Base-by-base conservation (phyloP, 2,113 vertebrate species). In the Catharus minimus region DNA sequence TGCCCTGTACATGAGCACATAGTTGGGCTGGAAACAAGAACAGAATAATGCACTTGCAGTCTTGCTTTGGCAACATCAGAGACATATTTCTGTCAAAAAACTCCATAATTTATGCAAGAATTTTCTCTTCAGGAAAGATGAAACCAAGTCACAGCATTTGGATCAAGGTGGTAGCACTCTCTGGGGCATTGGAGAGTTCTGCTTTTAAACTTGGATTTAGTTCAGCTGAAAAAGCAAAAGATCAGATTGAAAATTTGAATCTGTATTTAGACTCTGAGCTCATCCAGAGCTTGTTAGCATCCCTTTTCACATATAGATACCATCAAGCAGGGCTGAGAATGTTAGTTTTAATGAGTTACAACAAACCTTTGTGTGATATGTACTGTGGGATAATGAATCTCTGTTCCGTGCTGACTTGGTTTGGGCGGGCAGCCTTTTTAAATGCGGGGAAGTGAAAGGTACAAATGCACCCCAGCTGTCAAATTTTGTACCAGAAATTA, bases 291-390 rank as follows among this genome's bases (percentile, higher is more conserved):
- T 90, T 67, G 39, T 74, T 92, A 94, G 53, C 62, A 61, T 93
- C 84, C 62, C 22, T 75, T 88, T 92, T 78, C 62, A 73, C 41
- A 43, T 85, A 30, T 22, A 72, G 73, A 46, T 88, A 73, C 52
- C 58, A 86, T 53, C 69, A 82, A 74, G 38, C 44, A 49, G 53
- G 38, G 32, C n/a, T 58, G n/a, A 88, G 41, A 65, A 62, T 58
- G 46, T 67, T 84, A 60, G 50, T 39, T 94, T 73, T 92, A 86
- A 93, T 84, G 64, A 92, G 68, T 86, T 92, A 85, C 22, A 79
- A 66, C 55, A 91, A 73, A 79, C 30, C 20, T 65, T 80, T 87
- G 36, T 33, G 36, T 72, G 33, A 30, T 74, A 72, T 5, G 23
- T 78, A 16, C 50, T 0, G 0, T 27, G n/a, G 46, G 93, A 92